Evolutionary conservation across 2,113 vertebrate species (phyloP), one percentile per base, ranked within the genome.

Genomic region (Pygoscelis antarcticus): DNA sequence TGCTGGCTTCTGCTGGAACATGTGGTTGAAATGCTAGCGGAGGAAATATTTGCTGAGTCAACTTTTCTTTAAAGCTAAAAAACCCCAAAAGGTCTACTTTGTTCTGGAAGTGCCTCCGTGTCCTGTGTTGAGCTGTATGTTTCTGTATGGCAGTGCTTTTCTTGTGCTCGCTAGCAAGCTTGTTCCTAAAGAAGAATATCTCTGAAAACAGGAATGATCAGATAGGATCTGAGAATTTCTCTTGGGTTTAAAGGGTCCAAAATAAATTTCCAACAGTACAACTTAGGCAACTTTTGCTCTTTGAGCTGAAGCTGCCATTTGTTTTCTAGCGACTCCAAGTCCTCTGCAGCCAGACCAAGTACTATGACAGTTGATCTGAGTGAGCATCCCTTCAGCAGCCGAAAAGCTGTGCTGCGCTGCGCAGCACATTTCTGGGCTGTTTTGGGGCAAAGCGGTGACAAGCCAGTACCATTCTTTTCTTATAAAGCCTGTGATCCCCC

Each of bases 21-120:
- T 94, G 92, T 94, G 96, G 93, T 96, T 75, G 69, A 92, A 90
- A 80, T 65, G 54, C 84, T 89, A 82, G 82, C 34, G 4, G 90
- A 76, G 85, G 82, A 96, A 95, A 65, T 95, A 95, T 95, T 95
- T 94, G 92, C 96, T 93, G 95, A 97, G 90, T 97, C 97, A 91
- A 82, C 89, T 94, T 77, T 94, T 93, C 72, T 90, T 92, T 82
- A 40, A 87, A 96, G 84, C 11, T 79, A 4, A 27, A 47, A 72
- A 40, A 25, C 1, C 44, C 49, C n/a, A 4, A 69, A 79, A 76
- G 74, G 47, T 79, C 70, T 69, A 0, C 91, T 93, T 87, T 81
- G 9, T 76, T 68, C 84, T 83, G 78, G 62, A 82, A 85, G 58
- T 62, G 58, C 65, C 21, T 85, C 47, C 1, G 0, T 46, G 76